Conservation (phyloP, 2,888 invertebrate genomes). For the Eurytoma adleriae region DNA sequence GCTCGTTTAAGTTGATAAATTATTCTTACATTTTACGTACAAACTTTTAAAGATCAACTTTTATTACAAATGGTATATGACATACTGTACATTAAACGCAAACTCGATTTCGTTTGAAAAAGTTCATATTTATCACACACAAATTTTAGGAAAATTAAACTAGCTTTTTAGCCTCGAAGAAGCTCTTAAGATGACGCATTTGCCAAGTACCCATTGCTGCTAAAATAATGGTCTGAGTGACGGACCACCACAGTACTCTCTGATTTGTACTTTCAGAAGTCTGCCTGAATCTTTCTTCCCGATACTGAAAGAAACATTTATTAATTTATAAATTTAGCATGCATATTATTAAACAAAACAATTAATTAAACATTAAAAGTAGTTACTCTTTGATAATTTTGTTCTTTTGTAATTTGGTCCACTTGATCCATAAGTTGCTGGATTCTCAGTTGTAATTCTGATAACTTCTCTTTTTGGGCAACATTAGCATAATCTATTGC, state of each 20-base stretch:
- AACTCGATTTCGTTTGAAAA: conserved; percentile 41
- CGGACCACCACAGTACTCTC: conserved; percentile 97
- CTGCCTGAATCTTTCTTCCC: conserved; percentile 97
- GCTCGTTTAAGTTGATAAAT: conserved; percentile 38
- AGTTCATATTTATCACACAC: conserved; percentile 36
- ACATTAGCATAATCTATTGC: conserved; percentile 98
- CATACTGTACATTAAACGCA: conserved; percentile 54
- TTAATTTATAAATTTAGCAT: conserved; percentile 41
- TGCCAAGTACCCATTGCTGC: conserved; percentile 98
- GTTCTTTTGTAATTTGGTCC: conserved; percentile 99
- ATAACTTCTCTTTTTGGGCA: conserved; percentile 97
- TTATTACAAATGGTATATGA: conserved; percentile 42
- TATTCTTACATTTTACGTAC: conserved; percentile 31
- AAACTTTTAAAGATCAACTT: conserved; percentile 51
- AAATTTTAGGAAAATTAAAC: conserved; percentile 79
- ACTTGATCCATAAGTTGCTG: conserved; percentile 97
- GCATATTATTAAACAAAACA: conserved; percentile 13
- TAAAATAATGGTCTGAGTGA: conserved; percentile 93
- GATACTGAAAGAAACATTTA: conserved; percentile 81
- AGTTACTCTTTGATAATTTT: conserved; percentile 96
- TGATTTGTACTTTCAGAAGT: conserved; percentile 99
- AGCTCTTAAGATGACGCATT: conserved; percentile 98
- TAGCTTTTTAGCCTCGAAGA: conserved; percentile 99
- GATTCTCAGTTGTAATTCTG: conserved; percentile 95
- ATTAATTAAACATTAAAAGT: conserved; percentile 21